Conservation (phyloP, 2,797 vertebrate genomes). For the Dryobates pubescens region DNA sequence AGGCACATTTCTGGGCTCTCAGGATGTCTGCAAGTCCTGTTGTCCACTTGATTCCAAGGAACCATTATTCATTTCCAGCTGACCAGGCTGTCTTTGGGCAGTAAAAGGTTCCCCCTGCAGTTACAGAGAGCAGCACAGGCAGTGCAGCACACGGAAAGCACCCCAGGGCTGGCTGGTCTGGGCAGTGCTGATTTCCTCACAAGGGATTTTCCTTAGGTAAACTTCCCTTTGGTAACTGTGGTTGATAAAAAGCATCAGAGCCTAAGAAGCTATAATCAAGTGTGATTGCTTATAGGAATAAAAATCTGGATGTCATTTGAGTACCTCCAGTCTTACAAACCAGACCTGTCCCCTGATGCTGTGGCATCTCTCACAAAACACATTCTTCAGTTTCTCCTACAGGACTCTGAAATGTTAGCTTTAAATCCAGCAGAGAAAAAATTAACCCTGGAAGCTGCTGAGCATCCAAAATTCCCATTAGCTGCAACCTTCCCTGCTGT, state of each 20-base stretch:
- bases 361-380: slow-evolving; percentile 19
- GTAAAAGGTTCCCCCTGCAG: not conserved
- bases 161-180: not conserved
- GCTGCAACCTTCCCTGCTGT: slow-evolving; percentile 15
- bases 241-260: slow-evolving; percentile 5
- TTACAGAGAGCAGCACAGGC: not conserved
- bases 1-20: not conserved
- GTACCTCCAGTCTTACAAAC: not conserved
- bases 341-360: not conserved
- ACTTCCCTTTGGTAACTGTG: not conserved
- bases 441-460: slow-evolving; percentile 58
- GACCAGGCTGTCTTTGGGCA: not conserved
- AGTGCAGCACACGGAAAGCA: not conserved
- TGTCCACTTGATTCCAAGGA: not conserved
- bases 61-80: slow-evolving; percentile 2
- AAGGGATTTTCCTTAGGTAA: not conserved
- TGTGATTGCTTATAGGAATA: not conserved
- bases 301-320: not conserved
- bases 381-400: slow-evolving; percentile 19
- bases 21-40: not conserved
- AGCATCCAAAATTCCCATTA: slow-evolving; percentile 52
- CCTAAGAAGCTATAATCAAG: not conserved
- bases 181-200: not conserved
- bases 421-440: slow-evolving; percentile 55
- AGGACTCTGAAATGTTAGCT: slow-evolving; percentile 32